Conservation (phyloP, 2,888 invertebrate species). For the Agriopis marginaria region DNA sequence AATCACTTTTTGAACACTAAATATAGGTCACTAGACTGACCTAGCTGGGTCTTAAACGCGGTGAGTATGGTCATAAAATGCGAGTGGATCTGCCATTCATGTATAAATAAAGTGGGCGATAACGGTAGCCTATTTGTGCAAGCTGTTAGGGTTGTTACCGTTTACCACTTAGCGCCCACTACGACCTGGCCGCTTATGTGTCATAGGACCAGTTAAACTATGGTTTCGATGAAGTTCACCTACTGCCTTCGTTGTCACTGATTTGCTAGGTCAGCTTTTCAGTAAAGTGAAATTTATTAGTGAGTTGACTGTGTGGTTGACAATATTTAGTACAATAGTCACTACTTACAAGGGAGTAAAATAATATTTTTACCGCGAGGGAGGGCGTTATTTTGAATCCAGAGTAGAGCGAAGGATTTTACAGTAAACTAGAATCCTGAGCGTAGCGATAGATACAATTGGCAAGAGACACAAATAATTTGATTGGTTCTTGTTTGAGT, state of each 20-base stretch:
- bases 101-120: constrained; percentile 76
- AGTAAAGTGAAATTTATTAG: not conserved
- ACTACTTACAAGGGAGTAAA: too few relatives aligned
- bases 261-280: constrained; percentile 18
- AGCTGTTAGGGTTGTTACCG: constrained; percentile 76
- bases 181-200: constrained; percentile 42
- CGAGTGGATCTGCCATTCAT: constrained; percentile 55
- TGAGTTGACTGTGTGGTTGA: too few relatives aligned
- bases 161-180: constrained; percentile 70
- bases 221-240: constrained; percentile 26
- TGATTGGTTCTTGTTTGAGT: too few relatives aligned
- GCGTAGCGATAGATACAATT: too few relatives aligned
- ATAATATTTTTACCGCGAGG: too few relatives aligned
- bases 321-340: too few relatives aligned
- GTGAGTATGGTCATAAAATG: constrained; percentile 62
- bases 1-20: constrained; percentile 9
- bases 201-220: constrained; percentile 26
- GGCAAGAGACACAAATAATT: too few relatives aligned
- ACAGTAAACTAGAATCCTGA: too few relatives aligned
- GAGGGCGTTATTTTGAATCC: too few relatives aligned
- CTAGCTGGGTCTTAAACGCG: constrained; percentile 43
- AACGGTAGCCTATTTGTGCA: constrained; percentile 78
- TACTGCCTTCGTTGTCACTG: constrained; percentile 26
- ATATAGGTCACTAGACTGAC: constrained; percentile 44
- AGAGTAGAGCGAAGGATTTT: too few relatives aligned